These are phyloP conservation scores for Cactoblastis cactorum DNA, from an alignment of 2,888 invertebrate genomes.

Conservation along the genomic window DNA sequence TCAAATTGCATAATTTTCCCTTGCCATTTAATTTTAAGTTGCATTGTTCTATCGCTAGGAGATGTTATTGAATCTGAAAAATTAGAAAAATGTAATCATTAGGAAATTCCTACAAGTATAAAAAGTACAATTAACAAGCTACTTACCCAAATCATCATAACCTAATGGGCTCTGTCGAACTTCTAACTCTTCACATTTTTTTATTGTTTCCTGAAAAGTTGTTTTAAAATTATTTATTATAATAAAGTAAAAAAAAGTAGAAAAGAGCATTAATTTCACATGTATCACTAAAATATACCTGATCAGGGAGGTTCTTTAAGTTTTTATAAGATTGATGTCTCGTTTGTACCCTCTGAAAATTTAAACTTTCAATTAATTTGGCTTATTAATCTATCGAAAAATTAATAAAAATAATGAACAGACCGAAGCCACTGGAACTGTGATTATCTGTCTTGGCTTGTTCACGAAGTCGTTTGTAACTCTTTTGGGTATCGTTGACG, in stretches of 20 bases:
- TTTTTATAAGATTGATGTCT: constrained; percentile 23
- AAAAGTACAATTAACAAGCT: background rate
- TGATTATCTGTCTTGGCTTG: constrained; percentile 33
- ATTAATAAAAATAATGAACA: constrained; percentile 2
- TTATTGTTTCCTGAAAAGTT: constrained; percentile 44
- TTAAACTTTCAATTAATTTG: background rate
- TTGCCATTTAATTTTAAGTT: constrained; percentile 50
- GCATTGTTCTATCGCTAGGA: constrained; percentile 33
- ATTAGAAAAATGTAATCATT: background rate
- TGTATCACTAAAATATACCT: too few relatives aligned
- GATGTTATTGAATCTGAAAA: constrained; percentile 41
- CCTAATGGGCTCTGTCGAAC: constrained; percentile 26
- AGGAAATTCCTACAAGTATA: background rate
- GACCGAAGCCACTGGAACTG: constrained; percentile 38
- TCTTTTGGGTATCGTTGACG: constrained; percentile 33
- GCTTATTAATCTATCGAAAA: too few relatives aligned
- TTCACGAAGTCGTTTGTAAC: constrained; percentile 20
- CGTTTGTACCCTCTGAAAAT: constrained; percentile 25
- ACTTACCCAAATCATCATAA: constrained; percentile 3
- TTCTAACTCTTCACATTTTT: constrained; percentile 46
- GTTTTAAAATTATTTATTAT: background rate
- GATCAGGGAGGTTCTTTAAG: constrained; percentile 35
- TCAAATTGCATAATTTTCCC: constrained; percentile 50
- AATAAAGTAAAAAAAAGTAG: too few relatives aligned
- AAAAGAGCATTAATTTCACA: too few relatives aligned